Evolutionary conservation across 2,113 vertebrate genomes (phyloP).

Genomic region (Polypterus bichir): DNA sequence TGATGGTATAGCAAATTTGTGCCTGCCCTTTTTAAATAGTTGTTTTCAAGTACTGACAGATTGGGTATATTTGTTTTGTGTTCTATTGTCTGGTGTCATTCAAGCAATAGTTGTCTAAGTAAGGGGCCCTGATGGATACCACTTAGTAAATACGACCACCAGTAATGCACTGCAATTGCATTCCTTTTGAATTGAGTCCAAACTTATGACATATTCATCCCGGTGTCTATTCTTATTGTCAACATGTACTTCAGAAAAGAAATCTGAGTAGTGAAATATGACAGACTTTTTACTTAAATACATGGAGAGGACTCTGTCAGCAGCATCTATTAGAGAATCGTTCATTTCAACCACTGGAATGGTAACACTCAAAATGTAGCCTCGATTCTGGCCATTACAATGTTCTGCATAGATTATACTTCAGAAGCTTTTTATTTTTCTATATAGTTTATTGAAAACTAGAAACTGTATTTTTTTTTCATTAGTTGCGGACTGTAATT

Average conservation of each 20-base stretch:
- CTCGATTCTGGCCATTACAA: background rate
- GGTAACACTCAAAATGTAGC: background rate
- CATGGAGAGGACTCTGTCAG: background rate
- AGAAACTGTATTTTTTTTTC: too few species aligned
- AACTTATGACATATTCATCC: background rate
- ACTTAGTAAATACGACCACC: constrained; percentile 17
- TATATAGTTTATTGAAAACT: too few species aligned
- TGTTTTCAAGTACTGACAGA: too few species aligned
- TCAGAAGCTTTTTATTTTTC: too few species aligned
- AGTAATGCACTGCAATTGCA: constrained; percentile 15
- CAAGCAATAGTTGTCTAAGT: constrained; percentile 17
- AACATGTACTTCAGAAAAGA: constrained; percentile 2
- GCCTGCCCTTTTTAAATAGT: background rate
- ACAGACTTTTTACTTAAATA: constrained; percentile 1
- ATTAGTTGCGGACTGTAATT: too few species aligned
- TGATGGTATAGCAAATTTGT: background rate
- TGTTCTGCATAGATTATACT: too few species aligned
- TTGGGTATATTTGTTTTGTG: constrained; percentile 1
- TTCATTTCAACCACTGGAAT: background rate
- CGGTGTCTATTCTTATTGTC: constrained; percentile 4
- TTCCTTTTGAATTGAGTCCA: constrained; percentile 1
- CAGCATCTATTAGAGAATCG: background rate
- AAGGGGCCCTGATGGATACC: constrained; percentile 25
- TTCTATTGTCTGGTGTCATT: constrained; percentile 18
- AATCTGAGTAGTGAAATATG: background rate